Evolutionary conservation across 2,888 invertebrate species (phyloP).

Genomic region (Eupithecia exiguata): DNA sequence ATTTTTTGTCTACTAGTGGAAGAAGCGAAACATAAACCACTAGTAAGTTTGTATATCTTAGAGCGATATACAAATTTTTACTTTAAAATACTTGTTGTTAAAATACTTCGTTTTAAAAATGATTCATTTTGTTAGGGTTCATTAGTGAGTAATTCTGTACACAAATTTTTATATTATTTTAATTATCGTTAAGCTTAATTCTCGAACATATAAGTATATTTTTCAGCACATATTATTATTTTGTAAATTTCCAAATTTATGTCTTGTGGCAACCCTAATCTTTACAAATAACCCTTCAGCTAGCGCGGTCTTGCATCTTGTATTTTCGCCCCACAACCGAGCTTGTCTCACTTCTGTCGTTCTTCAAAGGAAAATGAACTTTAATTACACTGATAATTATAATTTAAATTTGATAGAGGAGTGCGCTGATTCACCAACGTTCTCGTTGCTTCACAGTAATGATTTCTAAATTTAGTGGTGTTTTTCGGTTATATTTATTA

Average conservation of each 20-base stretch:
- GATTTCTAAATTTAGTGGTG: background rate
- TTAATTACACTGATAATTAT: conserved; percentile 1
- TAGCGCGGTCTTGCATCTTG: conserved; percentile 57
- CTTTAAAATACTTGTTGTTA: too few relatives aligned
- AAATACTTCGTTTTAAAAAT: too few relatives aligned
- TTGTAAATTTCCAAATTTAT: background rate
- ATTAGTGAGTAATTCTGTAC: too few relatives aligned
- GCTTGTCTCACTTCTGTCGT: background rate
- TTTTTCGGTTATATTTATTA: background rate
- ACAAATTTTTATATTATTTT: too few relatives aligned
- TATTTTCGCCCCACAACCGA: conserved; percentile 51
- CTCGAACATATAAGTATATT: too few relatives aligned
- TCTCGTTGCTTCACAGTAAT: background rate
- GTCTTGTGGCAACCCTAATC: conserved; percentile 58
- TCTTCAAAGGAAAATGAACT: conserved; percentile 9
- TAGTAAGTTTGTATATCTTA: too few relatives aligned
- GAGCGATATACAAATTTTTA: too few relatives aligned
- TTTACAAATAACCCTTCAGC: conserved; percentile 73
- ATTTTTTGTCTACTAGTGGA: too few relatives aligned
- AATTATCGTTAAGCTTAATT: too few relatives aligned
- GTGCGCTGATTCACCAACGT: background rate
- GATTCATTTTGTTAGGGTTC: too few relatives aligned
- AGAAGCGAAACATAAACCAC: too few relatives aligned
- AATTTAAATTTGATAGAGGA: background rate
- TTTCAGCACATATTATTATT: too few relatives aligned